phyloP scores from a whole-genome alignment of 2,888 invertebrate species.

The Belgica antarctica region DNA sequence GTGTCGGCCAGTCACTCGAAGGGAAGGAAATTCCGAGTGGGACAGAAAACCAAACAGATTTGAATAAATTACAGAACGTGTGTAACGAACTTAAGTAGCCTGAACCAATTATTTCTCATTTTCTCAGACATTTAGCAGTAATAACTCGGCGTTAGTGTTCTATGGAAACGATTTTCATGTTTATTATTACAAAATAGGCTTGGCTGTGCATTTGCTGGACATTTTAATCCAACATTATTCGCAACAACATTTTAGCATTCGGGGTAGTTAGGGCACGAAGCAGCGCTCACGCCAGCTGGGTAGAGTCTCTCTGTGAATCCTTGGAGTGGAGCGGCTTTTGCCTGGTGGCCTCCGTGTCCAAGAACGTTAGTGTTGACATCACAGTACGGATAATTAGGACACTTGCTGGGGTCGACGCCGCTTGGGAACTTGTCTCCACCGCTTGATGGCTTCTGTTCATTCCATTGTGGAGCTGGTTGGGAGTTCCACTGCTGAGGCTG shows the following conservation, averaged over 20 bases:
- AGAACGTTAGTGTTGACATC: conserved; percentile 46
- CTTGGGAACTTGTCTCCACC: conserved; percentile 54
- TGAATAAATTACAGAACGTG: too few relatives aligned
- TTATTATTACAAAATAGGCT: background rate
- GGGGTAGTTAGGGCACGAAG: conserved; percentile 57
- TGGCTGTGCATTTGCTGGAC: background rate
- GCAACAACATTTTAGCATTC: conserved; percentile 41
- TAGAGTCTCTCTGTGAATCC: conserved; percentile 56
- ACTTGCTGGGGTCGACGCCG: conserved; percentile 56
- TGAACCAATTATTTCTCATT: background rate
- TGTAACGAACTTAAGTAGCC: too few relatives aligned
- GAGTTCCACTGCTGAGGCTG: conserved; percentile 45
- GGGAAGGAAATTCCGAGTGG: too few relatives aligned
- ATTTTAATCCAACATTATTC: background rate
- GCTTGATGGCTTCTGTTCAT: conserved; percentile 44
- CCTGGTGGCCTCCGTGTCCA: conserved; percentile 49
- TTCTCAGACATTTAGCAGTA: too few relatives aligned
- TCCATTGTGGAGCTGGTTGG: conserved; percentile 44
- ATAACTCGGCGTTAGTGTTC: background rate
- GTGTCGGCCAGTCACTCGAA: too few relatives aligned
- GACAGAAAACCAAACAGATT: too few relatives aligned
- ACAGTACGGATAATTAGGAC: conserved; percentile 59
- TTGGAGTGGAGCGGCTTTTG: conserved; percentile 54
- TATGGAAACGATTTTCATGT: conserved; percentile 4
- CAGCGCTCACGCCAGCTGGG: conserved; percentile 56